Conservation (phyloP, 2,113 vertebrate species). For the Takifugu bimaculatus region DNA sequence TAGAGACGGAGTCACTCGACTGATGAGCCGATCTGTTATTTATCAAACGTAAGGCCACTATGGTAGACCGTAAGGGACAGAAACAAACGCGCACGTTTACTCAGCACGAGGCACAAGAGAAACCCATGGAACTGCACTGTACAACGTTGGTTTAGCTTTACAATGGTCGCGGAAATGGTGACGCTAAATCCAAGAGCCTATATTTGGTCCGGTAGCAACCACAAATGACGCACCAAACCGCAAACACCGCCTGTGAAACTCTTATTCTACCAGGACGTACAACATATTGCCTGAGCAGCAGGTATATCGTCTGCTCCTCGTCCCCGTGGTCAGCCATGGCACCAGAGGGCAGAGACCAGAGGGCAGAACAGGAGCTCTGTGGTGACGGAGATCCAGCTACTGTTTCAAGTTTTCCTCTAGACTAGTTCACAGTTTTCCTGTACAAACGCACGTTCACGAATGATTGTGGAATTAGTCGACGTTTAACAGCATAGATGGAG, state of each 20-base stretch:
- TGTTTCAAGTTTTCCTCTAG: slow-evolving; percentile 34
- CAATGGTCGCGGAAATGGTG: slow-evolving; percentile 41
- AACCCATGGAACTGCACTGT: slow-evolving; percentile 40
- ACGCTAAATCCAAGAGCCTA: slow-evolving; percentile 15
- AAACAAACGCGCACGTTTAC: slow-evolving; percentile 54
- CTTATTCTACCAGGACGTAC: slow-evolving; percentile 45
- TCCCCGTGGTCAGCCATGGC: slow-evolving; percentile 29
- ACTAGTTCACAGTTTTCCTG: slow-evolving; percentile 50
- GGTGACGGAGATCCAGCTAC: slow-evolving; percentile 17
- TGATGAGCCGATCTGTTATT: slow-evolving; percentile 50
- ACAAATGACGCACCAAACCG: slow-evolving; percentile 41
- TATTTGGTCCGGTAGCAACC: slow-evolving; percentile 71
- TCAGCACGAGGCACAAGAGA: slow-evolving; percentile 66
- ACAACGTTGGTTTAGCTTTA: slow-evolving; percentile 20
- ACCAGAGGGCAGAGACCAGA: slow-evolving; percentile 36
- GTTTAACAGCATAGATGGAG: slow-evolving; percentile 18
- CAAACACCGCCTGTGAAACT: background rate
- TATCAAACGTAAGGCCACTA: slow-evolving; percentile 78
- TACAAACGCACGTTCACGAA: slow-evolving; percentile 45
- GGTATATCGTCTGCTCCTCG: slow-evolving; percentile 24
- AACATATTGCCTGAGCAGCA: slow-evolving; percentile 32
- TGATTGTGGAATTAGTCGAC: slow-evolving; percentile 18
- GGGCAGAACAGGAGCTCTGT: slow-evolving; percentile 21
- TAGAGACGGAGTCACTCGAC: slow-evolving; percentile 34
- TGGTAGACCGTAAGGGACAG: slow-evolving; percentile 58